phyloP scores from a whole-genome alignment of 2,113 vertebrate genomes.

The Poicephalus gulielmi region DNA sequence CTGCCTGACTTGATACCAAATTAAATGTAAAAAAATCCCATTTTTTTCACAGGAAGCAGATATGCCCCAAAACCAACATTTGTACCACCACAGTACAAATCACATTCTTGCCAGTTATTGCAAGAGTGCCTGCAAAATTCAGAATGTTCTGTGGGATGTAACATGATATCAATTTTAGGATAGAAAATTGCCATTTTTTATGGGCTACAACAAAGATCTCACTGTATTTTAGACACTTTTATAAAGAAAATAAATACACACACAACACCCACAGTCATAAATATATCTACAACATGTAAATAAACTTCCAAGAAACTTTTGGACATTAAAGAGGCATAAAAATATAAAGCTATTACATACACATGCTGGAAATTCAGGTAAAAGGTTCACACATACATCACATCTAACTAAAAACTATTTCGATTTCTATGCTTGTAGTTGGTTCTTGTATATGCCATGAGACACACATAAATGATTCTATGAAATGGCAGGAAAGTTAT shows the following conservation, averaged over 20 bases:
- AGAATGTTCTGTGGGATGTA: not conserved
- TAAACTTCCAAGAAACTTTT: not conserved
- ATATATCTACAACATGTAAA: accelerated
- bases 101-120: not conserved
- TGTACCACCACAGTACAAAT: not conserved
- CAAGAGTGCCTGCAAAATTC: not conserved
- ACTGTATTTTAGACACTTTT: not conserved
- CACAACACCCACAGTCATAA: not conserved
- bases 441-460: accelerated
- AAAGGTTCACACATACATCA: not conserved
- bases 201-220: not conserved
- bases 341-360: not conserved
- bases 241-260: not conserved
- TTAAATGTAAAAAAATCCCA: not conserved
- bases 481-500: not conserved
- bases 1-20: not conserved
- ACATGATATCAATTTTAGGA: not conserved
- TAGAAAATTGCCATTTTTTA: not conserved
- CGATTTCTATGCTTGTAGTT: not conserved
- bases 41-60: not conserved
- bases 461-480: not conserved
- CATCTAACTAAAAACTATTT: not conserved
- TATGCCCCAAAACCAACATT: not conserved
- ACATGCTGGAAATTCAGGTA: not conserved
- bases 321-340: not conserved